Evolutionary conservation across 2,797 vertebrate genomes (phyloP).

Genomic region (Periophthalmus magnuspinnatus): DNA sequence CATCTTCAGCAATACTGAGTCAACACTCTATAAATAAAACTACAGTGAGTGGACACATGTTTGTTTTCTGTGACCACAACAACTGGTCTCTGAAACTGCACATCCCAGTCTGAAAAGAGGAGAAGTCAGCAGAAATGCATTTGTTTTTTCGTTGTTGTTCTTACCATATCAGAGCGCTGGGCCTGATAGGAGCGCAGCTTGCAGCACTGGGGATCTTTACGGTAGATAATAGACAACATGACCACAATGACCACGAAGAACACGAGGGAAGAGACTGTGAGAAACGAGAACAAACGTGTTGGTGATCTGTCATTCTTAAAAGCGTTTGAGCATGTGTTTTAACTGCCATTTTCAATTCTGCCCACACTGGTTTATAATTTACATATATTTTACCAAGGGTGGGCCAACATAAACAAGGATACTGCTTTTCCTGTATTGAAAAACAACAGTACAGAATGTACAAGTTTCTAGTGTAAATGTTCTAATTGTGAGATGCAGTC

Average conservation of each 20-base stretch:
- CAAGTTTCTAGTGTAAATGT: neutral
- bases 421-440: neutral
- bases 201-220: constrained; percentile 80
- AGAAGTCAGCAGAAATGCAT: constrained; percentile 25
- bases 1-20: constrained; percentile 50
- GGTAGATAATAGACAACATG: constrained; percentile 80
- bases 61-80: constrained; percentile 10
- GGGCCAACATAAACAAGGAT: neutral
- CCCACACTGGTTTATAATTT: neutral
- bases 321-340: neutral
- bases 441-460: neutral
- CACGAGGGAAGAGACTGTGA: constrained; percentile 77
- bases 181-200: constrained; percentile 79
- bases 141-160: constrained; percentile 25
- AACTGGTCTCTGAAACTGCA: constrained; percentile 21
- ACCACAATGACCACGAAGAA: constrained; percentile 80
- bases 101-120: constrained; percentile 22
- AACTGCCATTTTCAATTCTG: neutral
- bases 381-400: neutral
- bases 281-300: constrained; percentile 3
- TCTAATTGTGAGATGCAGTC: neutral
- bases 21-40: constrained; percentile 39
- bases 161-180: constrained; percentile 76
- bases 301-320: neutral
- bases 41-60: constrained; percentile 16